Base-by-base conservation (phyloP, 2,888 invertebrate genomes). In the Nemotelus nigrinus region DNA sequence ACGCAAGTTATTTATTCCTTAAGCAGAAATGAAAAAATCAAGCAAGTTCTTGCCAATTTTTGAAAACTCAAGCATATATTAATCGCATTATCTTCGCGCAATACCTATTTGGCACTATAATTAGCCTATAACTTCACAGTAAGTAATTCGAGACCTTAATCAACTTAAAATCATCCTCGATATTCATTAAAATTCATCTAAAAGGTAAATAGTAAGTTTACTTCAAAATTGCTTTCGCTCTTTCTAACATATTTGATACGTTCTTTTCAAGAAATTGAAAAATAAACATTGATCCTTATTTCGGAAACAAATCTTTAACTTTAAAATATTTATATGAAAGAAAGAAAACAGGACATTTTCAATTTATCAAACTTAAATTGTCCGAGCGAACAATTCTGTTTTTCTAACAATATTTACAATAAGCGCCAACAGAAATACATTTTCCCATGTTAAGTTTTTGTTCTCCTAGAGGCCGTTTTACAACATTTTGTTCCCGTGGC, bases 361-460 rank as follows among this genome's bases (percentile, higher is more conserved):
- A 70, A 55, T 43, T 53, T 48, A 70, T 63, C 43, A 8, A 41
- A 25, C 70, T 43, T 55, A 70, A 70, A 41, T 10, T 68, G 7
- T 50, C 45, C 68, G 41, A 41, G 41, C 8, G 41, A 70, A 60
- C 8, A 60, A 41, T 25, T 25, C 25, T 63, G 63, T 7, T 63
- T 63, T 63, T 63, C n/a, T 70, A 70, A 70, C 70, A 70, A 70
- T 70, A 70, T 70, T 53, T 70, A 70, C 70, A 70, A 43, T 70
- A 53, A 70, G 70, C 53, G 70, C 70, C 39, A 70, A 70, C 50
- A 70, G 43, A 70, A 10, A 70, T 55, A 70, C 63, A 63, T 63
- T 63, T 41, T 10, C 53, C 25, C 25, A 25, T 25, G 25, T 25
- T 25, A 25, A 25, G 25, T 25, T 25, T 25, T 25, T 25, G 25